These are phyloP conservation scores for Rhagonycha fulva DNA, from an alignment of 2,888 invertebrate genomes.

Conservation along the genomic window DNA sequence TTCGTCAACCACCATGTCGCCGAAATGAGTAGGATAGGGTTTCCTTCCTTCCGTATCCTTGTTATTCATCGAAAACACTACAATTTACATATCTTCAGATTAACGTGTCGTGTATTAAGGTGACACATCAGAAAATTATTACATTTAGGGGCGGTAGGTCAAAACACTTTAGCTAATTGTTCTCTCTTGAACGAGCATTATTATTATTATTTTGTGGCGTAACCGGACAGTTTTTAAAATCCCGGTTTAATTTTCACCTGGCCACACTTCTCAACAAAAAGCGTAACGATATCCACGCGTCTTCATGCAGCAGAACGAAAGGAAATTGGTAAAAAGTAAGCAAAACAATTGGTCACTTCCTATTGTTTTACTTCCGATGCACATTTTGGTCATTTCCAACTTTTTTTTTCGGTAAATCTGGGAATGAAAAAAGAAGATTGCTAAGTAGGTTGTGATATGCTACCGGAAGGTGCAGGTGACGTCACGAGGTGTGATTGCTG, in stretches of 20 bases:
- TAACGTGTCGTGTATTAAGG: conserved; percentile 30
- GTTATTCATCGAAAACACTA: conserved; percentile 40
- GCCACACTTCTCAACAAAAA: background rate
- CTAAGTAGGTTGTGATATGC: conserved; percentile 20
- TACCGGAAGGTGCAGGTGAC: conserved; percentile 47
- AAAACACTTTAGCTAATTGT: background rate
- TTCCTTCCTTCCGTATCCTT: conserved; percentile 49
- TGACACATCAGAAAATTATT: conserved; percentile 8
- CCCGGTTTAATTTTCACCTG: background rate
- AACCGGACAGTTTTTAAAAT: background rate
- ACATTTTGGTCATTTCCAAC: background rate
- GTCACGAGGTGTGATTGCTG: conserved; percentile 50
- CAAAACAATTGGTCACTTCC: conserved; percentile 11
- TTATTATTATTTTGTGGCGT: background rate
- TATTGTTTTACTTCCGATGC: conserved; percentile 5
- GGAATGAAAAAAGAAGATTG: background rate
- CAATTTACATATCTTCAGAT: conserved; percentile 40
- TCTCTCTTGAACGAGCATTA: background rate
- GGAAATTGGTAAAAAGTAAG: background rate
- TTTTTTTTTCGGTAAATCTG: background rate
- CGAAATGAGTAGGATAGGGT: conserved; percentile 46
- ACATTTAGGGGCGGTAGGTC: background rate
- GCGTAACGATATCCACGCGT: background rate
- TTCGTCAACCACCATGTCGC: conserved; percentile 49
- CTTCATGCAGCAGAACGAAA: background rate